A percentile compares a stretch with the other conserved stretches of the same genome.
phyloP scores from a whole-genome alignment of 2,888 invertebrate species.

The Pristionchus japonicus region DNA sequence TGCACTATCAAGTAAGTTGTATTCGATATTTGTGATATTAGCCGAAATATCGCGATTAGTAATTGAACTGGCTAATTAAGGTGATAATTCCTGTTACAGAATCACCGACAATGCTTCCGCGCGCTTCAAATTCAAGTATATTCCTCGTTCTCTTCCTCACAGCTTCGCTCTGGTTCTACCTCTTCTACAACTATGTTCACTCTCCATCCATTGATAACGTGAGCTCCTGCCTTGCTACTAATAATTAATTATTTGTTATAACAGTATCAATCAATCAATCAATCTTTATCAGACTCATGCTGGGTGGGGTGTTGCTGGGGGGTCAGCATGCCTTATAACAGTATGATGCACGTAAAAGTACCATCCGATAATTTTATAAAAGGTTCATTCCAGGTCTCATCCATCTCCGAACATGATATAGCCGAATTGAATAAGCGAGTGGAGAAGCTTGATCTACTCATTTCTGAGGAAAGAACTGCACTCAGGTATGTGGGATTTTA shows the following conservation, averaged over 20 bases:
- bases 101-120: conserved; percentile 4
- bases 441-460: neutral
- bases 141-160: conserved; percentile 14
- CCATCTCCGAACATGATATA: conserved; percentile 12
- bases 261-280: too few relatives aligned
- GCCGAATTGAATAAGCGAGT: conserved; percentile 1
- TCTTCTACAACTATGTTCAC: conserved; percentile 35
- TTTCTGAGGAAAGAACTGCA: conserved; percentile 1
- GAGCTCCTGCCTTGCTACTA: too few relatives aligned
- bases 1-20: neutral
- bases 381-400: neutral
- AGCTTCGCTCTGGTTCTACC: conserved; percentile 15
- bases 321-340: too few relatives aligned
- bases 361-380: too few relatives aligned
- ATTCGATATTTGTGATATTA: too few relatives aligned
- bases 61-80: neutral
- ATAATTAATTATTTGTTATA: too few relatives aligned
- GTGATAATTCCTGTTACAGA: neutral
- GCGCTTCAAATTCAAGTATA: neutral
- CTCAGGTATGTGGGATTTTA: conserved; percentile 7
- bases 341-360: too few relatives aligned
- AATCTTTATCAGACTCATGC: too few relatives aligned
- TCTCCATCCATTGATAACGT: neutral
- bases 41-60: too few relatives aligned
- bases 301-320: too few relatives aligned